Conservation (phyloP, 2,888 invertebrate genomes). For the Melolontha melolontha region DNA sequence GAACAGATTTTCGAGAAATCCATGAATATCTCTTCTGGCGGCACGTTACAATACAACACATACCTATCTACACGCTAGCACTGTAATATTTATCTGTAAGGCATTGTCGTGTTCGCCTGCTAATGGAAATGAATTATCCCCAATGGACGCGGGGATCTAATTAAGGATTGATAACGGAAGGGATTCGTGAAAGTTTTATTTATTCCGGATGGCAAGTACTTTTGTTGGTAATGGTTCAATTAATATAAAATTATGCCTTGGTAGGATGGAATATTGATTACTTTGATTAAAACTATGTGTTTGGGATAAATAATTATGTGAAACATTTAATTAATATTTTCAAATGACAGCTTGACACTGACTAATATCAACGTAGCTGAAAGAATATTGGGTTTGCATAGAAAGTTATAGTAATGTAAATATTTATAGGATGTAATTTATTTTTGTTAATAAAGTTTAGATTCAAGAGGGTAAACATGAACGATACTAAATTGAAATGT, state of each 20-base stretch:
- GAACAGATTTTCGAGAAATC: constrained; percentile 29
- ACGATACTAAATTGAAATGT: too few species aligned
- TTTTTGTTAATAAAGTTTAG: too few species aligned
- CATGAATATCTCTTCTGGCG: constrained; percentile 5
- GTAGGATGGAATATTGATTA: not conserved
- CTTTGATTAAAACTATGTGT: too few species aligned
- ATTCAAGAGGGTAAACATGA: too few species aligned
- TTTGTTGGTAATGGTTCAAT: not conserved
- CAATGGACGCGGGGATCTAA: constrained; percentile 18
- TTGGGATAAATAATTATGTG: too few species aligned
- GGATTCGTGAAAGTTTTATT: constrained; percentile 8
- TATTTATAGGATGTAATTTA: too few species aligned
- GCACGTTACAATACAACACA: too few species aligned
- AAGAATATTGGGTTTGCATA: too few species aligned
- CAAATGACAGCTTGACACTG: too few species aligned
- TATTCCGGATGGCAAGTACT: not conserved
- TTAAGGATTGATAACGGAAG: constrained; percentile 25
- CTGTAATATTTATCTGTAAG: constrained; percentile 33
- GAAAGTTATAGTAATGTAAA: too few species aligned
- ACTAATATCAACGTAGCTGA: too few species aligned
- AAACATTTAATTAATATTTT: too few species aligned
- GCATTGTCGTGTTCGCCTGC: constrained; percentile 25
- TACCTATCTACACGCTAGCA: not conserved
- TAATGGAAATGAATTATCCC: constrained; percentile 38
- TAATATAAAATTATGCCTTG: not conserved